Base-by-base conservation (phyloP, 2,888 invertebrate species). In the Metopia argyrocephala region DNA sequence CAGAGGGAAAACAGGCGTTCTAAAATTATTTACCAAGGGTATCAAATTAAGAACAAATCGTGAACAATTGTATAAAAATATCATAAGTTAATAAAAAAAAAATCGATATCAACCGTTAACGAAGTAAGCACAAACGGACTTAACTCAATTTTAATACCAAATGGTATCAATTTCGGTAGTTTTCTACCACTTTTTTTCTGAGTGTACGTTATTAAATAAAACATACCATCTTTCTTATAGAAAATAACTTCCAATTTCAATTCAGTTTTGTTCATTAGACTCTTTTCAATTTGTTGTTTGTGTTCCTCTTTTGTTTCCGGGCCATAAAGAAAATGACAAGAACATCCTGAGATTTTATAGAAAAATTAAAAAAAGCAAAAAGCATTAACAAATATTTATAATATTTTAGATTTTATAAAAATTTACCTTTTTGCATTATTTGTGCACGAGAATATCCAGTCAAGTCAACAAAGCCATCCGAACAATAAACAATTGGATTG, bases 401-500 rank as follows among this genome's bases (percentile, higher is more conserved):
- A n/a, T n/a, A n/a, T n/a, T n/a, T n/a, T n/a, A n/a, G n/a, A n/a
- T n/a, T n/a, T 57, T 38, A 15, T 3, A 38, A 21, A 48, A 57
- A 78, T 85, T 87, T 89, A 90, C 90, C 96, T 90, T 97, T 97
- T 92, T 97, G 97, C 97, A 97, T 97, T 91, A 98, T 97, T 92
- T 97, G 97, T 84, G 97, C 97, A 87, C 97, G 93, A 85, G 96
- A 94, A 92, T 95, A 97, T 85, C 97, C 97, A 78, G 97, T 97
- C 93, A 98, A 94, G 93, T 97, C 97, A 91, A 97, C 97, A 92
- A 97, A 97, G 79, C 97, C 97, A 93, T 97, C 97, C 80, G 97
- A 97, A 92, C 97, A 97, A 92, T 97, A 97, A 87, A 97, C 97
- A 92, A 97, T 97, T 86, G 97, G 97, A 92, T 96, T 96, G 85